Percentiles rank a stretch among this genome's conserved stretches.
Conservation (phyloP, 30 jellyfish, hydroid and myxozoan genomes). For the Kudoa iwatai region DNA sequence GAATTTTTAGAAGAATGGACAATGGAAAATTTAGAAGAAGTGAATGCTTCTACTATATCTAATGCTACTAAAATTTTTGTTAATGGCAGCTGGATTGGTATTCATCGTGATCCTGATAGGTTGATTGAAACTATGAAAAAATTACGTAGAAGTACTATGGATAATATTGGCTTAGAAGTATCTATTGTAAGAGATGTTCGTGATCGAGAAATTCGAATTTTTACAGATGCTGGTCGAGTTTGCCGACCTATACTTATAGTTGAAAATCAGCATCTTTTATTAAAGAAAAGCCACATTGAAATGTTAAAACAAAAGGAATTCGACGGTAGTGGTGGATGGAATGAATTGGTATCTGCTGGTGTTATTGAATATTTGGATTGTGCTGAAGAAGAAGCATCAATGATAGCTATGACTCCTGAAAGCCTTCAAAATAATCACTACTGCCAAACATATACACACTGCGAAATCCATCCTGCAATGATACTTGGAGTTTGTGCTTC, state of each 20-base stretch:
- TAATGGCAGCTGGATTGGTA: constrained; percentile 97
- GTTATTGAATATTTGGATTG: constrained; percentile 87
- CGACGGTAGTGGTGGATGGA: constrained; percentile 72
- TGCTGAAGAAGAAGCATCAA: constrained; percentile 82
- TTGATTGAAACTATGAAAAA: constrained; percentile 46
- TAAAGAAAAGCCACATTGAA: constrained; percentile 48
- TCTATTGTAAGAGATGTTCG: constrained; percentile 91
- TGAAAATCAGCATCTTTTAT: constrained; percentile 43
- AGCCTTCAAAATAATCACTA: constrained; percentile 15
- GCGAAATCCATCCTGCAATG: constrained; percentile 96
- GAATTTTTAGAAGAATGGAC: constrained; percentile 99
- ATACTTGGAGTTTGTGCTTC: constrained; percentile 98
- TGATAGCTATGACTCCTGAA: constrained; percentile 93
- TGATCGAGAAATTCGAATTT: constrained; percentile 62
- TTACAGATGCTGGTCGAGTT: constrained; percentile 95
- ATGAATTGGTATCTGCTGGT: constrained; percentile 78
- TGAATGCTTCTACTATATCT: constrained; percentile 56
- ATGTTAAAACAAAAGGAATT: constrained; percentile 38
- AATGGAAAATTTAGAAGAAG: constrained; percentile 84
- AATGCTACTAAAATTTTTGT: constrained; percentile 89
- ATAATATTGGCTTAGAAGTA: constrained; percentile 81
- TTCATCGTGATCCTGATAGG: constrained; percentile 89
- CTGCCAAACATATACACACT: constrained; percentile 72
- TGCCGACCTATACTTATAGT: constrained; percentile 88
- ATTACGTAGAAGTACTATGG: constrained; percentile 96